Base-by-base conservation (phyloP, 2,888 invertebrate genomes). In the Antitype chi region DNA sequence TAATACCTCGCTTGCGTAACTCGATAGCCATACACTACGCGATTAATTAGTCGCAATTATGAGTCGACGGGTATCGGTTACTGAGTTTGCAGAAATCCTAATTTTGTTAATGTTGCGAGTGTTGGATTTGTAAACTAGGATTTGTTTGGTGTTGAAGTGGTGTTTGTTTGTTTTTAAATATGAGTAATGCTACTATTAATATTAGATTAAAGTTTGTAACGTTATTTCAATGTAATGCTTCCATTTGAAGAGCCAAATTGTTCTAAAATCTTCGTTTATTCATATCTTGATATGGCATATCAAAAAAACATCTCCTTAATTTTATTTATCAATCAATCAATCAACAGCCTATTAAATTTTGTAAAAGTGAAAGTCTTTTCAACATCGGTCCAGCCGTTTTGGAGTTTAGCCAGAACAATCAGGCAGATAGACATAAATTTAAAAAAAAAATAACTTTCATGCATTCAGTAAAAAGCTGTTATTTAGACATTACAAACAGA, bases 11-110 rank as follows among this genome's bases (percentile, higher is more conserved):
- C 23, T 86, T 81, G 79, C 74, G 76, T 76, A 84, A 80, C 78
- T 52, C 64, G 74, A 83, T 78, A 62, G 13, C 64, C 69, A 74
- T 69, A 59, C 63, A 82, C 71, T 59, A 32, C 17, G 76, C 76
- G 70, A 81, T 80, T 81, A 84, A 86, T 84, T 86, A 85, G 74
- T 70, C 77, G 74, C 74, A 72, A 74, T 66, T 81, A 67, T 70
- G 49, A 74, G 43, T 70, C 72, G 49, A 43, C 60, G 32, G 38
- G 57, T 76, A 68, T 85, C 70, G 69, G 67, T 81, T 70, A 82
- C 82, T 7, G 76, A 75, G 59, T 85, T 81, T 67, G 72, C 78
- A 74, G 84, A 85, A 84, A 78, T 81, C 17, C 85, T 85, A 81
- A 85, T 78, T 85, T 75, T 52, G 74, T 60, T 57, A 47, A 47